Percentiles rank a stretch among this genome's conserved stretches.
phyloP scores from a whole-genome alignment of 2,113 vertebrate genomes.

The Oenanthe melanoleuca region DNA sequence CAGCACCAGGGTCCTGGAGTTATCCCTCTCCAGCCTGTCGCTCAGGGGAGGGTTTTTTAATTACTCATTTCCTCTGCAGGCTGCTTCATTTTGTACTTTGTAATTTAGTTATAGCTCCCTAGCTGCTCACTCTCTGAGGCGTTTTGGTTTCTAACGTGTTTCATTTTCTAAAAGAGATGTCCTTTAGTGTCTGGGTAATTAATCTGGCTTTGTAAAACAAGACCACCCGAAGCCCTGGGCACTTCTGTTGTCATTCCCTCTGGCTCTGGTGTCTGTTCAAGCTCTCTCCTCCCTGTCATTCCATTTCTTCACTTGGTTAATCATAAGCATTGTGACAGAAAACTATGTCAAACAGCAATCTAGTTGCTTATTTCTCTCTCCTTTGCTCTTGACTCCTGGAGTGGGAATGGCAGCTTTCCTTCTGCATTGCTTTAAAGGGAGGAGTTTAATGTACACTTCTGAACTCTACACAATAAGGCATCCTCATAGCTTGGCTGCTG shows the following conservation, averaged over 20 bases:
- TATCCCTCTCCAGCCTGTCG: neutral
- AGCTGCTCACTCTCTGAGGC: neutral
- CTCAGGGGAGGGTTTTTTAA: constrained; percentile 44
- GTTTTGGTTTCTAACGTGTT: constrained; percentile 8
- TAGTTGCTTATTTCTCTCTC: neutral
- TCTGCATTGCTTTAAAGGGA: neutral
- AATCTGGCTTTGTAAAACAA: constrained; percentile 51
- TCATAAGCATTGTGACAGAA: neutral
- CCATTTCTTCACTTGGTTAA: constrained; percentile 21
- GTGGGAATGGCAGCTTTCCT: neutral
- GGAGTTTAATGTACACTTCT: constrained; percentile 9
- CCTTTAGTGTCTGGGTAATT: constrained; percentile 54
- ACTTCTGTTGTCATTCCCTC: neutral
- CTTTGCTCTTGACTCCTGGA: neutral
- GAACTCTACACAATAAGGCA: constrained; percentile 21
- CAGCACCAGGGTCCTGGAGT: neutral
- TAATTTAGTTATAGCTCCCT: constrained; percentile 59
- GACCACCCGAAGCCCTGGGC: constrained; percentile 18
- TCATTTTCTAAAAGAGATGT: constrained; percentile 27
- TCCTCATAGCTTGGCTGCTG: constrained; percentile 10
- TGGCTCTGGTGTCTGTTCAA: neutral
- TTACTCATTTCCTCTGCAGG: constrained; percentile 62
- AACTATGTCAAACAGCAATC: neutral
- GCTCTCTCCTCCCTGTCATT: neutral
- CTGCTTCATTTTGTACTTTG: constrained; percentile 64